Base-by-base conservation (phyloP, 2,113 vertebrate species). In the Notarius quadriscutis region DNA sequence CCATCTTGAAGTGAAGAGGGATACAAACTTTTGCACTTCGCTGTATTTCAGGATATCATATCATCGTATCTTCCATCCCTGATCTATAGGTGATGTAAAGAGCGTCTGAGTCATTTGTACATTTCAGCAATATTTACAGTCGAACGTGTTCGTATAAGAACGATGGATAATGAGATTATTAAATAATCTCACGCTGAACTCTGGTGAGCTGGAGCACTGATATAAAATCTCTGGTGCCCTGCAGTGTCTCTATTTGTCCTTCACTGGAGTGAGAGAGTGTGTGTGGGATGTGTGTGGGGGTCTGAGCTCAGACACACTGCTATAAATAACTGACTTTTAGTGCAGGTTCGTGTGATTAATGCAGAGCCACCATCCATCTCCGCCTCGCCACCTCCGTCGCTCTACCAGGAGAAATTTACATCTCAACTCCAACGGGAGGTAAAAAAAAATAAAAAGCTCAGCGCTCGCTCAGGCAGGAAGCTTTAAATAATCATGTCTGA, bases 281-380 rank as follows among this genome's bases (percentile, higher is more conserved):
- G 81, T 82, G 55, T 83, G 30, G 57, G 53, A 72, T 87, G 90
- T 86, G 88, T 57, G 57, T 89, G 87, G 25, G 1, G 71, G 74
- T 63, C 55, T 80, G 51, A 87, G 74, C 58, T 84, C 67, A 80
- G 48, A 53, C 89, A 84, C 51, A 85, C 34, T 72, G 27, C 88
- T 77, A 58, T 91, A 89, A 85, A 91, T 88, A 65, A 86, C 83
- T 84, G 85, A 20, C 63, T 75, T 87, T 74, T 63, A 82, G 79
- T 83, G 65, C 80, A 74, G 57, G 87, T 91, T 92, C 50, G 34
- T 27, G 62, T 87, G 72, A 89, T 91, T 77, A 92, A 90, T 22
- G 1, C 67, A 79, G 18, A 78, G 14, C 69, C n/a, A 1, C 41
- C 22, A 50, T 71, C 93, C 74, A 89, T 60, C 88, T 89, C 63